Conservation (phyloP, 2,888 invertebrate genomes). For the Aphidoletes aphidimyza region DNA sequence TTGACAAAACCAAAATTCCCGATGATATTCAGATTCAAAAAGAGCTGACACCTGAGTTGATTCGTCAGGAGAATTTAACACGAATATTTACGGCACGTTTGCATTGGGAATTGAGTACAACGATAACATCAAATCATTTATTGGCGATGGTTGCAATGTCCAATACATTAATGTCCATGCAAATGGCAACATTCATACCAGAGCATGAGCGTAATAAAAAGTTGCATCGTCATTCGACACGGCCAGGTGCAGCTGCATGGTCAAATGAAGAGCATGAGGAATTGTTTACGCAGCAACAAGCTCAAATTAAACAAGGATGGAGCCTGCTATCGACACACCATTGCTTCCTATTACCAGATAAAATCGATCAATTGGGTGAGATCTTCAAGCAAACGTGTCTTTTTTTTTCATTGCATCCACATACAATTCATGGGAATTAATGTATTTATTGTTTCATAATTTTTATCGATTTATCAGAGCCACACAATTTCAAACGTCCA, state of each 20-base stretch:
- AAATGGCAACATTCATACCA: slow-evolving; percentile 91
- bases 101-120: slow-evolving; percentile 96
- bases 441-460: not conserved
- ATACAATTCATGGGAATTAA: not conserved
- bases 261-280: slow-evolving; percentile 85
- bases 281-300: slow-evolving; percentile 84
- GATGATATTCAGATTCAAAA: slow-evolving; percentile 55
- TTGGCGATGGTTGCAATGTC: slow-evolving; percentile 93
- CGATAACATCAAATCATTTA: slow-evolving; percentile 94
- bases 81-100: slow-evolving; percentile 84
- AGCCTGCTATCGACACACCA: slow-evolving; percentile 94
- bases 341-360: slow-evolving; percentile 94
- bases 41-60: slow-evolving; percentile 73
- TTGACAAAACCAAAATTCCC: slow-evolving; percentile 58
- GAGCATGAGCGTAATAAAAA: slow-evolving; percentile 85
- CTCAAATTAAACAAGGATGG: slow-evolving; percentile 97
- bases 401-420: not conserved
- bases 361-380: slow-evolving; percentile 72
- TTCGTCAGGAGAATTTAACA: slow-evolving; percentile 81
- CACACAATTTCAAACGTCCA: slow-evolving; percentile 88
- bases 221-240: slow-evolving; percentile 73
- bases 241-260: slow-evolving; percentile 73
- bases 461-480: slow-evolving; percentile 66
- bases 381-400: not conserved
- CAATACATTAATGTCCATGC: slow-evolving; percentile 98